Base-by-base conservation (phyloP, 2,113 vertebrate species). In the Pituophis catenifer region DNA sequence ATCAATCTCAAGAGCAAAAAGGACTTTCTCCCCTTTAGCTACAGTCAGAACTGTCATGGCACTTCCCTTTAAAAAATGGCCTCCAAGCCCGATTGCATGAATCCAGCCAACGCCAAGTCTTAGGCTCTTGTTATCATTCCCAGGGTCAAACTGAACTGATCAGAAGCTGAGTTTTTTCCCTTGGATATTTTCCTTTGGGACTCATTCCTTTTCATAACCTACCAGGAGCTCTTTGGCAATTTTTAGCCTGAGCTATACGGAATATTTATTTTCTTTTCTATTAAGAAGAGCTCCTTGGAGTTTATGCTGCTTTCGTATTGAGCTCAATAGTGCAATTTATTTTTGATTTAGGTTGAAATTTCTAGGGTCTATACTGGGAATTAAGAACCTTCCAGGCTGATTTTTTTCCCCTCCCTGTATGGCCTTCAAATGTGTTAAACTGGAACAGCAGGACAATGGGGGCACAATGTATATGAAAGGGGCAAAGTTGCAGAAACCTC, bases 1-100 rank as follows among this genome's bases (percentile, higher is more conserved):
- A 91, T 88, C 86, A 93, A 33, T 29, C 90, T 89, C 62, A 85
- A 85, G 53, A 85, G 86, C 90, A 93, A 59, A 91, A 62, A 59
- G 21, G 70, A 23, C n/a, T 44, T 50, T 59, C 24, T 26, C 81
- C 62, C 55, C 87, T 86, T 92, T 86, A 48, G 11, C 93, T 91
- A 15, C 19, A 91, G 70, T 13, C 65, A 91, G n/a, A 91, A 86
- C 13, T 70, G 65, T 33, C 29, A n/a, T 62, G 54, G 70, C 54
- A 54, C 48, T 54, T 89, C 62, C 23, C 89, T 55, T 55, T 1
- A 55, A 55, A 59, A 24, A 62, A 81, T 5, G 81, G 44, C 62
- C 86, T 59, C 81, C 59, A 93, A 50, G 86, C 75, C 54, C 54
- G 17, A 62, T 62, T 75, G 48, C 55, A 89, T 33, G 38, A 90